phyloP scores from a whole-genome alignment of 1,140 invertebrate genomes.

The Pseudomyrmex sp. region DNA sequence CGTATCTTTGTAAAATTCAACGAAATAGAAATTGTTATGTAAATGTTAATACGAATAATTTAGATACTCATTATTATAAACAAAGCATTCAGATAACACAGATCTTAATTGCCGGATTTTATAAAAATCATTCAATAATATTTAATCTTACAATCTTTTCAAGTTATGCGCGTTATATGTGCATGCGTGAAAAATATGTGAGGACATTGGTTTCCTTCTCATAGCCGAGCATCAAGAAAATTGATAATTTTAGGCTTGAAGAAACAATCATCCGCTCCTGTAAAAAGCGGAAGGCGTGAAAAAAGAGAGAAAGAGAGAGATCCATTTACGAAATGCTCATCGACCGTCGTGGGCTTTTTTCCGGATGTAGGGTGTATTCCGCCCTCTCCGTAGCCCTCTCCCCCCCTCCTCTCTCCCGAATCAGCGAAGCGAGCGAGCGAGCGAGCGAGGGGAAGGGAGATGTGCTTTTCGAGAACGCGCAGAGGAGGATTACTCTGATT shows the following conservation, averaged over 20 bases:
- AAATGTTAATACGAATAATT: not conserved
- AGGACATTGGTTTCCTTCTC: not conserved
- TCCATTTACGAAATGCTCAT: conserved; percentile 85
- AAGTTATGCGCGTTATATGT: not conserved
- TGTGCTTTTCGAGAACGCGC: conserved; percentile 79
- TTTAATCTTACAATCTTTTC: no score
- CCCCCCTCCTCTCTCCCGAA: not conserved
- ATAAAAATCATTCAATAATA: no score
- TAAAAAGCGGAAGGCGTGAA: conserved; percentile 47
- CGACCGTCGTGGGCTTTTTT: conserved; percentile 77
- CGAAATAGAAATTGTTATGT: not conserved
- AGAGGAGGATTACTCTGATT: conserved; percentile 84
- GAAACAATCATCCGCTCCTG: conserved; percentile 28
- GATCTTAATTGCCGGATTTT: no score
- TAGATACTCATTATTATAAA: not conserved
- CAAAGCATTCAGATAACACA: no score
- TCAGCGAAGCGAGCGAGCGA: conserved; percentile 5
- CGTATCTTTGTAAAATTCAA: conserved; percentile 10
- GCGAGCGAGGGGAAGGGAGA: conserved; percentile 27
- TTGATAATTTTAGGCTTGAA: conserved; percentile 19
- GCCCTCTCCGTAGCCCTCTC: conserved; percentile 8
- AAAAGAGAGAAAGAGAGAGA: conserved; percentile 45
- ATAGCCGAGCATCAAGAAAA: not conserved
- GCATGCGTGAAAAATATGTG: not conserved
- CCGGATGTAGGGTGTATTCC: conserved; percentile 57